A percentile compares a stretch with the other conserved stretches of the same genome.
Conservation (phyloP, 2,888 invertebrate species). For the Patella pellucida region DNA sequence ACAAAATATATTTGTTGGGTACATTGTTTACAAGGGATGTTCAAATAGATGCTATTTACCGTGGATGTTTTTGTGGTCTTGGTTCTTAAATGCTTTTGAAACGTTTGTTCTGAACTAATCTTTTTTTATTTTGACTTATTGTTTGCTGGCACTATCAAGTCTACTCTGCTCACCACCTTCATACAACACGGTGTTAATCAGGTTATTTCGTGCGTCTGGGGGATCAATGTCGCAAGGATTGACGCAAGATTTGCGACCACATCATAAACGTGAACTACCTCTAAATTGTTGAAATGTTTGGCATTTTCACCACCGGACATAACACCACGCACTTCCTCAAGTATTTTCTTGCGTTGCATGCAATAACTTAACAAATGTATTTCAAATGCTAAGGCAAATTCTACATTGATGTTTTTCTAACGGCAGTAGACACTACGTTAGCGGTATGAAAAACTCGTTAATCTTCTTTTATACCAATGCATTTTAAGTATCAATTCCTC, state of each 20-base stretch:
- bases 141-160: slow-evolving; percentile 7
- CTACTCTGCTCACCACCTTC: not conserved
- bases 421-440: too few relatives aligned
- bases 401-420: too few relatives aligned
- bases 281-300: not conserved
- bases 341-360: too few relatives aligned
- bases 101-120: not conserved
- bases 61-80: not conserved
- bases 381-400: too few relatives aligned
- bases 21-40: not conserved
- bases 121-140: slow-evolving; percentile 7
- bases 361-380: too few relatives aligned
- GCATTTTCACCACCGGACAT: too few relatives aligned
- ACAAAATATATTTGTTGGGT: not conserved
- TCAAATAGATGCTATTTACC: not conserved
- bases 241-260: not conserved
- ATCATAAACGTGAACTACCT: not conserved
- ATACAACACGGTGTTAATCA: slow-evolving; percentile 4
- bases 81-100: slow-evolving; percentile 7
- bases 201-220: not conserved
- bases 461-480: too few relatives aligned
- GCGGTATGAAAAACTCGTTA: too few relatives aligned
- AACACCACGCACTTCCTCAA: too few relatives aligned
- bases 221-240: not conserved
- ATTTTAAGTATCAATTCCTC: too few relatives aligned